These are phyloP conservation scores for Muraenolepis orangiensis DNA, from an alignment of 2,797 vertebrate genomes.

Conservation along the genomic window DNA sequence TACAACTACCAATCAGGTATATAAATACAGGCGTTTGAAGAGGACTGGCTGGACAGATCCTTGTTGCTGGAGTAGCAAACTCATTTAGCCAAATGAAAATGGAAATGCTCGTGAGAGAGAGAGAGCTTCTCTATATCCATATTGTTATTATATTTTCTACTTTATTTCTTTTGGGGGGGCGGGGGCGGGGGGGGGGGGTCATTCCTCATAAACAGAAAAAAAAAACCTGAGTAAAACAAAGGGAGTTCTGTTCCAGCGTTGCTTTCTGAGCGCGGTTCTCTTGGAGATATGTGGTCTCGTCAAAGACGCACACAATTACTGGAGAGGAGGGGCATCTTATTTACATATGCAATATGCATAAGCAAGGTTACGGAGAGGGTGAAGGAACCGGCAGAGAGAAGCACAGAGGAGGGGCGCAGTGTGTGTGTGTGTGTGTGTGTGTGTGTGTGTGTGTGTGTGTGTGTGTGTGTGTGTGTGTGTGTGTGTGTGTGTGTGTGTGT, in stretches of 20 bases:
- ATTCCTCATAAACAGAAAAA: constrained; percentile 50
- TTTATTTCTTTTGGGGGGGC: background rate
- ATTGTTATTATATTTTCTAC: background rate
- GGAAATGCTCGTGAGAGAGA: background rate
- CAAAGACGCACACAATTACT: constrained; percentile 95
- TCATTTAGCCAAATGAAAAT: background rate
- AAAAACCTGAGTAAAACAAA: constrained; percentile 80
- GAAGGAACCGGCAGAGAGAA: constrained; percentile 65
- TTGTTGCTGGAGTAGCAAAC: background rate
- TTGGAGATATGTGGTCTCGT: constrained; percentile 79
- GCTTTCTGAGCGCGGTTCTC: constrained; percentile 42
- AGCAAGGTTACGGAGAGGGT: constrained; percentile 83
- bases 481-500: background rate
- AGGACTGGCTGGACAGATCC: background rate
- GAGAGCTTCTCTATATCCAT: background rate
- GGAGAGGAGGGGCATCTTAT: constrained; percentile 82
- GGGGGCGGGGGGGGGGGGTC: background rate
- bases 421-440: constrained; percentile 13
- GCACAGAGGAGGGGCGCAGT: constrained; percentile 31
- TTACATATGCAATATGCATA: constrained; percentile 84
- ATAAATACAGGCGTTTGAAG: background rate
- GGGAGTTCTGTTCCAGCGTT: constrained; percentile 55
- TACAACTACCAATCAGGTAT: background rate
- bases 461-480: background rate
- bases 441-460: constrained; percentile 28